Conservation (phyloP, 2,113 vertebrate species). For the Oryzias melastigma region DNA sequence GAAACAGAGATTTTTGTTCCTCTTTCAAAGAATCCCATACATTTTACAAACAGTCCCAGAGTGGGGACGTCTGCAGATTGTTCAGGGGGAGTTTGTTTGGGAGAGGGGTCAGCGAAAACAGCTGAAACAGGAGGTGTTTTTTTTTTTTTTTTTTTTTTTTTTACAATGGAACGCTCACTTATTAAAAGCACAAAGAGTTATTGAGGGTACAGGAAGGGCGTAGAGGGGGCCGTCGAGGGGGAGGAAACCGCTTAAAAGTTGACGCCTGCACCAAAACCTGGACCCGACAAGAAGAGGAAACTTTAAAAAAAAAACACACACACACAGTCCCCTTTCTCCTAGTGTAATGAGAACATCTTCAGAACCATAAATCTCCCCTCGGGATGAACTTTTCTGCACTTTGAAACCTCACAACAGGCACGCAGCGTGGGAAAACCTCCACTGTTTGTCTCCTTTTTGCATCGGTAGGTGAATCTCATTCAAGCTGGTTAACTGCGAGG, state of each 20-base stretch:
- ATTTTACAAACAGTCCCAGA: slow-evolving; percentile 35
- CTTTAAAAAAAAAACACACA: neutral
- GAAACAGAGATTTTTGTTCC: slow-evolving; percentile 24
- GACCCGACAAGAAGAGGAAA: slow-evolving; percentile 8
- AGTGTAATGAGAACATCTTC: slow-evolving; percentile 21
- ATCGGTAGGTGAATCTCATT: slow-evolving; percentile 53
- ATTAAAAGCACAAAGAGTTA: slow-evolving; percentile 25
- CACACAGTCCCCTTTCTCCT: neutral
- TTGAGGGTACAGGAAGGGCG: slow-evolving; percentile 60
- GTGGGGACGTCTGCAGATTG: slow-evolving; percentile 36
- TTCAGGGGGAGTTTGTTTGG: slow-evolving; percentile 4
- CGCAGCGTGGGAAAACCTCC: slow-evolving; percentile 8
- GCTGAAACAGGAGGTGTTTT: neutral
- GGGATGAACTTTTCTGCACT: slow-evolving; percentile 12
- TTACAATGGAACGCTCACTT: slow-evolving; percentile 42
- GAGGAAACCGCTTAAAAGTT: slow-evolving; percentile 56
- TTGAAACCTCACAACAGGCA: slow-evolving; percentile 22
- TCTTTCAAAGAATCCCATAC: slow-evolving; percentile 35
- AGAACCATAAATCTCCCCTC: slow-evolving; percentile 31
- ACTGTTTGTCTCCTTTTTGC: slow-evolving; percentile 25
- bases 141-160: slow-evolving; percentile 7
- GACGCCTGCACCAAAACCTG: slow-evolving; percentile 49
- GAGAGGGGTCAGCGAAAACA: neutral
- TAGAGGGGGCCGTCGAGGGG: neutral
- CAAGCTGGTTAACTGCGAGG: slow-evolving; percentile 13